These are phyloP conservation scores for Cephus nigrinus DNA, from an alignment of 2,888 invertebrate species.

Conservation along the genomic window DNA sequence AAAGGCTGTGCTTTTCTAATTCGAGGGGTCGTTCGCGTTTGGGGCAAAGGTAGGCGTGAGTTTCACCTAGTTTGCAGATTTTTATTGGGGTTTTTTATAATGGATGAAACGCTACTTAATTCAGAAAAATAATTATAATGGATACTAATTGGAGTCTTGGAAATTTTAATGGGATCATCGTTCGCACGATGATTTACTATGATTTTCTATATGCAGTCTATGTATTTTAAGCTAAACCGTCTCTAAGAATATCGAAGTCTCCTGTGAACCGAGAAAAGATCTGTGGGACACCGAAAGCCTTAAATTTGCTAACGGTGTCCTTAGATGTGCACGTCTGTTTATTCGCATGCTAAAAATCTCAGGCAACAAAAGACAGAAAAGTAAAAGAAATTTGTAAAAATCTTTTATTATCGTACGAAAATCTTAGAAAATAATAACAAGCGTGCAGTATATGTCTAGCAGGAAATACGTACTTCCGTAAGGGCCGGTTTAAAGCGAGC, in stretches of 20 bases:
- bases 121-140: neutral
- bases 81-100: too few relatives aligned
- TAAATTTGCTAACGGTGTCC: neutral
- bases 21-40: too few relatives aligned
- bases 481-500: neutral
- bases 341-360: neutral
- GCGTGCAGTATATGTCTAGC: neutral
- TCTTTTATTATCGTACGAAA: neutral
- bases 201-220: neutral
- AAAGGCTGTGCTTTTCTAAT: too few relatives aligned
- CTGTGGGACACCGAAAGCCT: neutral
- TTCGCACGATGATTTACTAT: neutral
- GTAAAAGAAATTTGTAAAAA: neutral
- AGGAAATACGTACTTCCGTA: neutral
- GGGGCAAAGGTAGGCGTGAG: too few relatives aligned
- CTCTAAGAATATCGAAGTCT: neutral
- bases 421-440: neutral
- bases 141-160: neutral
- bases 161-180: neutral
- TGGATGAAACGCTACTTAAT: neutral
- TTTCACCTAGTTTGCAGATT: too few relatives aligned
- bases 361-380: neutral
- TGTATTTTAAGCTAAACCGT: neutral
- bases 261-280: neutral
- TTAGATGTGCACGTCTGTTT: too few relatives aligned